Evolutionary conservation across 2,888 invertebrate genomes (phyloP).

Genomic region (Apomyelois bistriatella): DNA sequence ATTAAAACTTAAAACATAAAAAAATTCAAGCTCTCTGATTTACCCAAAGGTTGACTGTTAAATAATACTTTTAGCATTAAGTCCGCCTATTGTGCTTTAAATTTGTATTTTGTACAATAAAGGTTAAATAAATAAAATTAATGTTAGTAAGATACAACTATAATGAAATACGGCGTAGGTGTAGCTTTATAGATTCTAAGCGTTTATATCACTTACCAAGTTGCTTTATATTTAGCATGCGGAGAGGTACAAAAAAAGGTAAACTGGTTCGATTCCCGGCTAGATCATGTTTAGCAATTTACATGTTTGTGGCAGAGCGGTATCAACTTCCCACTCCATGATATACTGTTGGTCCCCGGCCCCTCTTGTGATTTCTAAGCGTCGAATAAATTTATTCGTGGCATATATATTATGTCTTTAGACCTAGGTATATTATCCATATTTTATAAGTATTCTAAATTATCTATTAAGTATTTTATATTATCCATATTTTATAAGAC

Average conservation of each 20-base stretch:
- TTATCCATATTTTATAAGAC: too few relatives aligned
- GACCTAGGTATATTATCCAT: not conserved
- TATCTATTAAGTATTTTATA: too few relatives aligned
- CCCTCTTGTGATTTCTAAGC: not conserved
- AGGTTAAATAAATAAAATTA: too few relatives aligned
- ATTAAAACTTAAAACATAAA: too few relatives aligned
- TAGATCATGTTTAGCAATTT: slow-evolving; percentile 11
- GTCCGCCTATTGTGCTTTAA: too few relatives aligned
- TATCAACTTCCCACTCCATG: slow-evolving; percentile 6
- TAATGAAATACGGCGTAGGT: too few relatives aligned
- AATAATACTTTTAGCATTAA: too few relatives aligned
- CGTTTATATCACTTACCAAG: not conserved
- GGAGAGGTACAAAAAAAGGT: slow-evolving; percentile 1
- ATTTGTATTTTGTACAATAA: too few relatives aligned
- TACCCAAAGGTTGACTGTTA: too few relatives aligned
- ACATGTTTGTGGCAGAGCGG: slow-evolving; percentile 14
- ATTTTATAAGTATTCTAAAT: too few relatives aligned
- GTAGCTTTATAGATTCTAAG: not conserved
- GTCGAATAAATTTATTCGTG: not conserved
- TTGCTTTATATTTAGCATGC: not conserved
- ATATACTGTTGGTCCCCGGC: not conserved
- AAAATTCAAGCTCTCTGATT: too few relatives aligned
- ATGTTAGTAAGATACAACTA: too few relatives aligned
- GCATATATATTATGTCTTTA: not conserved
- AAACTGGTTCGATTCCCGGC: slow-evolving; percentile 9